phyloP scores from a whole-genome alignment of 2,888 invertebrate genomes.

The Melinaea marsaeus region DNA sequence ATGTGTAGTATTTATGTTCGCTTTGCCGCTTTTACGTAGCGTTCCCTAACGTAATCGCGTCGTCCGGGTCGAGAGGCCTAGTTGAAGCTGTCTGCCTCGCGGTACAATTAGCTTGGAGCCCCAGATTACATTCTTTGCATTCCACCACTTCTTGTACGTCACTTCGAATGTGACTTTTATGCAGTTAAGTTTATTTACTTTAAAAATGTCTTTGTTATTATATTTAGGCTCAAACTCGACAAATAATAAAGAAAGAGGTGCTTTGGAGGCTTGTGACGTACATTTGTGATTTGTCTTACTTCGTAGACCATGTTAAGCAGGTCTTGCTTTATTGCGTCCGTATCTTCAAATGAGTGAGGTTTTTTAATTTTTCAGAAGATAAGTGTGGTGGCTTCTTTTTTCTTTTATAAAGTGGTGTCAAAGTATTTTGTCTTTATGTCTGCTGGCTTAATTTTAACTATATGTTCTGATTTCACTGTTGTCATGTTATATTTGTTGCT shows the following conservation, averaged over 20 bases:
- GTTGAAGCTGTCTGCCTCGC: constrained; percentile 28
- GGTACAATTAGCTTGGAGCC: constrained; percentile 28
- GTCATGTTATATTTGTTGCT: no score
- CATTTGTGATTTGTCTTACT: constrained; percentile 21
- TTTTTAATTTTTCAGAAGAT: constrained; percentile 28
- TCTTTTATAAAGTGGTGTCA: no score
- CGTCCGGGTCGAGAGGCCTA: no score
- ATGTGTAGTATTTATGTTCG: no score
- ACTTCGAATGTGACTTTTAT: constrained; percentile 27
- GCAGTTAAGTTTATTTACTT: constrained; percentile 21
- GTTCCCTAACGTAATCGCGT: no score
- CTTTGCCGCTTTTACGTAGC: no score
- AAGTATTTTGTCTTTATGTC: no score
- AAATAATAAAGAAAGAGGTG: constrained; percentile 17
- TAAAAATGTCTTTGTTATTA: constrained; percentile 23
- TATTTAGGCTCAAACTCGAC: neutral
- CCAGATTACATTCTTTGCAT: constrained; percentile 24
- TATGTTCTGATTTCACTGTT: no score
- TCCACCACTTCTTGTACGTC: constrained; percentile 23
- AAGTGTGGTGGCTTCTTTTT: constrained; percentile 18
- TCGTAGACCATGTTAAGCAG: neutral
- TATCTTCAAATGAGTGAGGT: constrained; percentile 9
- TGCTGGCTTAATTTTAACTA: no score
- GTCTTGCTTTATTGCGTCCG: constrained; percentile 10
- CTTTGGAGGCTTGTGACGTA: constrained; percentile 23